Evolutionary conservation across 2,888 invertebrate species (phyloP), one percentile per base, ranked within the genome.

Genomic region (Monopis laevigella): DNA sequence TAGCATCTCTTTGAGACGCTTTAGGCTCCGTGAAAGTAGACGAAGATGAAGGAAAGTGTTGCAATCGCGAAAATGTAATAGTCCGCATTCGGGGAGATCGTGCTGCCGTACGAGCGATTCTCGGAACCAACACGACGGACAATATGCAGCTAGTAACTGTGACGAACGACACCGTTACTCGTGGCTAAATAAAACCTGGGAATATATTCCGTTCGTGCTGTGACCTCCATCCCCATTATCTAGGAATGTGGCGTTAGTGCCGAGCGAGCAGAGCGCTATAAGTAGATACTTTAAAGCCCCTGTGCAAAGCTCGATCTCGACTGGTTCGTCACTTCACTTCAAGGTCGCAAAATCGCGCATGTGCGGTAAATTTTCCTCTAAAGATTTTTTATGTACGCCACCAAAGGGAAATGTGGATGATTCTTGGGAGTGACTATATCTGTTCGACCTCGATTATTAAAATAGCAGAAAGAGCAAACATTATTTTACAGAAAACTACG

Each of bases 311-410:
- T 32, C 17, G 17, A 32, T 32, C 32, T 34, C 28, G 43, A 43
- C 45, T 53, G 58, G 54, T 56, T 63, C 52, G 59, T 62, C 60
- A 63, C 58, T 56, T 58, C 51, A 55, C 56, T 51, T 63, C 71
- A 75, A 74, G 73, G 74, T 65, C 69, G 68, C 50, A 45, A 49
- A 54, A 56, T 53, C 58, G 71, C 73, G 73, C 72, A 73, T 73
- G 73, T 71, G 71, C 71, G 58, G 59, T 26, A 30, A 36, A 18
- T 17, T 21, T 10, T 21, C 16, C 12, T 13, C 36, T 36, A 36
- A 36, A 36, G 36, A 36, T 36, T 36, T 36, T 36, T 36, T 13
- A 21, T 12, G 36, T 24, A 10, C 19, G 16, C 36, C 36, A 36
- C 36, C 18, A 36, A 36, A 36, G 36, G 36, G 24, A 21, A 36